Percentiles rank a stretch among this genome's conserved stretches.
These are phyloP conservation scores for Cyrtonyx montezumae DNA, from an alignment of 2,113 vertebrate species.

Conservation along the genomic window DNA sequence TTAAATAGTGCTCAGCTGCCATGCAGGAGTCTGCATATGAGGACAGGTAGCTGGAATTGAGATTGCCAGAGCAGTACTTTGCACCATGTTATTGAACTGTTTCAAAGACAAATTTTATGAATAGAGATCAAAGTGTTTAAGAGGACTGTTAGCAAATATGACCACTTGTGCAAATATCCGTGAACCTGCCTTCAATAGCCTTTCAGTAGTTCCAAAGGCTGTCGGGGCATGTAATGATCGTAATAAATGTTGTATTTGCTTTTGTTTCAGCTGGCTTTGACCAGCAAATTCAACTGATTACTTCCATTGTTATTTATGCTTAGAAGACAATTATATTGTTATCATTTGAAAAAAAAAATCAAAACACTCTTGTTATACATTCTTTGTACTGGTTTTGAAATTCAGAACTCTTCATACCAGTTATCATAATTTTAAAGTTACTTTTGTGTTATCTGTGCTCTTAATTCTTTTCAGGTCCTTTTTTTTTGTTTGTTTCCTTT, in stretches of 20 bases:
- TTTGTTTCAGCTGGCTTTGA: constrained; percentile 71
- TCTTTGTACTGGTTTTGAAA: constrained; percentile 33
- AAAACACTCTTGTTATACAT: constrained; percentile 11
- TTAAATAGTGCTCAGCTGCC: background rate
- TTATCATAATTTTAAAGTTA: background rate
- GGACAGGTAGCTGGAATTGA: constrained; percentile 21
- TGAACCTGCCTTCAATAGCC: constrained; percentile 40
- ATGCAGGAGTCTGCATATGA: background rate
- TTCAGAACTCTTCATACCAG: background rate
- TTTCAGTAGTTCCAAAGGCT: constrained; percentile 69
- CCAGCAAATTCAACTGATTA: constrained; percentile 50
- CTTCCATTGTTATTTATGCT: constrained; percentile 63
- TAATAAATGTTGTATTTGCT: constrained; percentile 73
- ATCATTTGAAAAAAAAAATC: background rate
- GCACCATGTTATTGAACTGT: constrained; percentile 61
- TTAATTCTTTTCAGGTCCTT: background rate
- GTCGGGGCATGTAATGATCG: constrained; percentile 64
- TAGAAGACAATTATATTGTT: constrained; percentile 55
- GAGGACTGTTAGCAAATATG: constrained; percentile 70
- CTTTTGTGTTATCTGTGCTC: background rate
- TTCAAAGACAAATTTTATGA: constrained; percentile 64
- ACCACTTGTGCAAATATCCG: constrained; percentile 72
- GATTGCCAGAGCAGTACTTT: constrained; percentile 60
- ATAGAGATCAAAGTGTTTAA: constrained; percentile 66
- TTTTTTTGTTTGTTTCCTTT: background rate